Percentiles rank a stretch among this genome's conserved stretches.
Evolutionary conservation across 2,797 vertebrate genomes (phyloP).

Genomic region (Xiphorhynchus erythropygius): DNA sequence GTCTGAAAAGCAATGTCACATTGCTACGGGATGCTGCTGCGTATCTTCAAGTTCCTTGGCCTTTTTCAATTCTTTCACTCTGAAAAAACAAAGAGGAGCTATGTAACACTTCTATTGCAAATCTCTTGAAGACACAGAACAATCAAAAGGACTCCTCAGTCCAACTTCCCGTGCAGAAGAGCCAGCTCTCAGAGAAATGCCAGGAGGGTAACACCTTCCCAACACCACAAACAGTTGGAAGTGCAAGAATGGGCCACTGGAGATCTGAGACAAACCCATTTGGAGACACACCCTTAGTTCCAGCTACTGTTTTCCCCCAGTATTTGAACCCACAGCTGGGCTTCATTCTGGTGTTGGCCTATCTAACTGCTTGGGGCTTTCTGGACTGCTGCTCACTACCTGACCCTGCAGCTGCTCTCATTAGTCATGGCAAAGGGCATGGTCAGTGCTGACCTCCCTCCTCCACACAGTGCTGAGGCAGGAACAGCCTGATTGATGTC

Average conservation of each 20-base stretch:
- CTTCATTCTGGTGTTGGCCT: rapidly evolving
- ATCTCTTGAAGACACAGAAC: neutral
- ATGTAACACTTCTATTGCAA: conserved; percentile 20
- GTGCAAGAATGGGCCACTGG: neutral
- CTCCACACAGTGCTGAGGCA: neutral
- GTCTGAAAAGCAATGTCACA: conserved; percentile 98
- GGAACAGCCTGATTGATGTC: neutral
- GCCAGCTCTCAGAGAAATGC: neutral
- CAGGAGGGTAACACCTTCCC: neutral
- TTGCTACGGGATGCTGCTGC: conserved; percentile 92
- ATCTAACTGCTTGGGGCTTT: rapidly evolving
- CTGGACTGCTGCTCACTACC: neutral
- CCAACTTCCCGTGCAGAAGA: neutral
- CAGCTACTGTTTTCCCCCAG: neutral
- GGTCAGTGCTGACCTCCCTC: neutral
- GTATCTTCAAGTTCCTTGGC: conserved; percentile 99
- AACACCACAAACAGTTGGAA: neutral
- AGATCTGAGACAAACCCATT: neutral
- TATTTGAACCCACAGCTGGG: neutral
- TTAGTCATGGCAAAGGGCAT: neutral
- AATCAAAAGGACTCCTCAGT: neutral
- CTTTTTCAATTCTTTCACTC: conserved; percentile 99
- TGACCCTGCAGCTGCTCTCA: neutral
- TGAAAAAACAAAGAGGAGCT: conserved; percentile 83
- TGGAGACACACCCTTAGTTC: neutral